Evolutionary conservation across 2,888 invertebrate genomes (phyloP), one percentile per base, ranked within the genome.

Genomic region (Isotomurus palustris): DNA sequence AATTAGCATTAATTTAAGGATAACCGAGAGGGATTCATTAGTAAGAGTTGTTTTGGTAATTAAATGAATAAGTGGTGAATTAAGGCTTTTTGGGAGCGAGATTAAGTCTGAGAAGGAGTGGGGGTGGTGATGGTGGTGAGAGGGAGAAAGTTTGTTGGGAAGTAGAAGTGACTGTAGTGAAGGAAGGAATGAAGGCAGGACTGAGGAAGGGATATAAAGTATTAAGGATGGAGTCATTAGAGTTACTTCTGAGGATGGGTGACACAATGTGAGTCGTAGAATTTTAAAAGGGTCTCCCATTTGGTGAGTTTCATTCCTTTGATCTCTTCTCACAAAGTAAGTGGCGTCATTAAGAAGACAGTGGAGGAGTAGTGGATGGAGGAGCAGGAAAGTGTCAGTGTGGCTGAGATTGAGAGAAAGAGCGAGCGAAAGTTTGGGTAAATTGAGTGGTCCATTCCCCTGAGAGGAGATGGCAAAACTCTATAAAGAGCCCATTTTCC

Each of bases 281-380:
- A 68, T 68, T 65, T 68, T 68, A 67, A 68, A 66, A 67, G 64
- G 62, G 55, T 67, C 56, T 62, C 63, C 62, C 63, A 66, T 62
- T 66, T 66, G 56, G 57, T 54, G 53, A 54, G 41, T 54, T 55
- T 47, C 52, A 59, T 65, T 59, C 65, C 67, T 69, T 69, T 69
- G 69, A 69, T 67, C 67, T 67, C 57, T 49, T 52, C 56, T 62
- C 62, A 49, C 52, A 56, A 49, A 52, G 58, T 65, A 67, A 67
- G 62, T 65, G 65, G 65, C 60, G 58, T 68, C 68, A 67, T 67
- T 67, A 65, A 64, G 56, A 60, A 67, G 66, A 64, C 62, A 67
- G 12, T 38, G 10, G 50, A 50, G 43, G 14, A 14, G 4, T 22
- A 14, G 27, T 32, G 35, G 32, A 17, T 27, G 49, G 22, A 49